Conservation (phyloP, 2,113 vertebrate species). For the Scomber scombrus region DNA sequence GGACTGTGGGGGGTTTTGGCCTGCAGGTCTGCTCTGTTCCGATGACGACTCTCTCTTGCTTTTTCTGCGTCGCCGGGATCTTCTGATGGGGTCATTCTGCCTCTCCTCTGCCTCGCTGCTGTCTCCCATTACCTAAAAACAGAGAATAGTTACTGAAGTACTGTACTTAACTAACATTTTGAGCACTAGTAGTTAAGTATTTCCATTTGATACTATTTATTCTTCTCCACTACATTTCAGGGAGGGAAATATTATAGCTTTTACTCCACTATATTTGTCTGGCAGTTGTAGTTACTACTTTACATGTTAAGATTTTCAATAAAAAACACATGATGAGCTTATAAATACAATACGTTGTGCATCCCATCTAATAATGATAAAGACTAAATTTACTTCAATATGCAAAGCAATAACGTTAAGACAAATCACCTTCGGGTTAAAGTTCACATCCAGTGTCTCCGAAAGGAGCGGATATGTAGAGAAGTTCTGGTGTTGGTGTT, state of each 20-base stretch:
- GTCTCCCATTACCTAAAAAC: constrained; percentile 84
- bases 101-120: constrained; percentile 92
- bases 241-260: background rate
- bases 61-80: constrained; percentile 87
- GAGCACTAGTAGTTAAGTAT: background rate
- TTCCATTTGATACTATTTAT: too few relatives aligned
- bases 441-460: constrained; percentile 92
- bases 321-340: too few relatives aligned
- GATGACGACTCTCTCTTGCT: constrained; percentile 80
- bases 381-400: background rate
- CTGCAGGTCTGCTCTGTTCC: constrained; percentile 74
- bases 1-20: constrained; percentile 59
- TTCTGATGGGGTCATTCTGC: constrained; percentile 80
- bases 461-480: constrained; percentile 61
- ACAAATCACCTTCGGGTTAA: constrained; percentile 87
- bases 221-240: background rate
- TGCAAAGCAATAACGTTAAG: background rate
- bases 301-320: too few relatives aligned
- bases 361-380: background rate
- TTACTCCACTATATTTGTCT: background rate
- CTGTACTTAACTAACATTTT: too few relatives aligned
- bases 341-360: too few relatives aligned
- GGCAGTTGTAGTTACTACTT: background rate
- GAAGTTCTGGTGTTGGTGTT: constrained; percentile 68
- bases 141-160: background rate